These are phyloP conservation scores for Orbicella faveolata DNA, from an alignment of 64 coral and sea anemone genomes.

Conservation along the genomic window DNA sequence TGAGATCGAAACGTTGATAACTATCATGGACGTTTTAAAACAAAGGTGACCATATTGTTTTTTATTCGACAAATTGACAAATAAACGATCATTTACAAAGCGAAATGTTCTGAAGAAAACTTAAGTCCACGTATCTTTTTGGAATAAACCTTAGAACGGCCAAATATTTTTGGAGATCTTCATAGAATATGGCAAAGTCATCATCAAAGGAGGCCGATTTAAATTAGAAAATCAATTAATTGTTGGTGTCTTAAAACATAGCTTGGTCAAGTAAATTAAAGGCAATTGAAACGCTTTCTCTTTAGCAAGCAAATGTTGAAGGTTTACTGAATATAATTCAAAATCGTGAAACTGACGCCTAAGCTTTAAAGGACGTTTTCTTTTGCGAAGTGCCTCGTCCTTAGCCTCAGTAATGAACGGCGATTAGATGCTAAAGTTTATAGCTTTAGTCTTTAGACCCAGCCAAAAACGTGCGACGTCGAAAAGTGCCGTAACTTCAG, in stretches of 20 bases:
- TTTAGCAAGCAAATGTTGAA: neutral
- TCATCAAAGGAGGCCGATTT: neutral
- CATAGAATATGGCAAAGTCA: neutral
- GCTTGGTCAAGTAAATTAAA: neutral
- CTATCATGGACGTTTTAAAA: slow-evolving; percentile 13
- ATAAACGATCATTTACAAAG: slow-evolving; percentile 1
- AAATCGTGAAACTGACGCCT: no score
- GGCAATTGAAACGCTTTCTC: neutral
- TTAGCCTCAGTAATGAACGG: no score
- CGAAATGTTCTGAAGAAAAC: neutral
- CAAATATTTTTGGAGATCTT: neutral
- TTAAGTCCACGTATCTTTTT: neutral
- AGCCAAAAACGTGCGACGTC: no score
- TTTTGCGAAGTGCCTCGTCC: no score
- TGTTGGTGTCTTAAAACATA: neutral
- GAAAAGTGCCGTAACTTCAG: no score
- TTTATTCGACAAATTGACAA: slow-evolving; percentile 9
- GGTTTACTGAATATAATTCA: no score
- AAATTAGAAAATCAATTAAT: neutral
- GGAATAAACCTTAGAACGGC: neutral
- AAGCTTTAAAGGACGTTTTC: no score
- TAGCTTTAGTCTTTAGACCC: no score
- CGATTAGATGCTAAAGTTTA: no score
- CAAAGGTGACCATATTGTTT: neutral
- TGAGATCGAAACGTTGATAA: neutral